Evolutionary conservation across 2,888 invertebrate genomes (phyloP).

Genomic region (Magallana nippona): DNA sequence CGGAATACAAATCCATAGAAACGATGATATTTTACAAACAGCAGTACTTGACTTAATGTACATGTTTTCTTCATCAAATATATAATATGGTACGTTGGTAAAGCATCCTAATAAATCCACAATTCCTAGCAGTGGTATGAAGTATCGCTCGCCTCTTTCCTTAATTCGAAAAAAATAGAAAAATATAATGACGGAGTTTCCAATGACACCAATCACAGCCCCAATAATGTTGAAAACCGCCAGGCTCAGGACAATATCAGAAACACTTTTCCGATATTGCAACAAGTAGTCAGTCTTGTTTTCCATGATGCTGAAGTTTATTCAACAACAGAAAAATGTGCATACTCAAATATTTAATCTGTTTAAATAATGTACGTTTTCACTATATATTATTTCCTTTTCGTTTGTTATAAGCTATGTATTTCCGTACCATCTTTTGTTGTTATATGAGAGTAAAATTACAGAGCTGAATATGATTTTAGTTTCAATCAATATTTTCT

Average conservation of each 20-base stretch:
- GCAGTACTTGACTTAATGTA: neutral
- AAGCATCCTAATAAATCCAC: conserved; percentile 10
- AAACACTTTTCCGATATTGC: neutral
- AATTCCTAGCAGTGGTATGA: neutral
- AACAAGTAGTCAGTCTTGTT: neutral
- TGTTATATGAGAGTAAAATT: too few relatives aligned
- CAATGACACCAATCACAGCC: neutral
- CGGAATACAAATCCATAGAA: neutral
- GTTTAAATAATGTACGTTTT: too few relatives aligned
- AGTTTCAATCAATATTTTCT: too few relatives aligned
- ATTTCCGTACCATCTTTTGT: too few relatives aligned
- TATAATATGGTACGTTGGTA: neutral
- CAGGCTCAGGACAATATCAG: neutral
- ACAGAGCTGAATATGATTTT: too few relatives aligned
- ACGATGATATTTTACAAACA: neutral
- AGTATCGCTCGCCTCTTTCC: conserved; percentile 11
- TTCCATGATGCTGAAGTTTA: neutral
- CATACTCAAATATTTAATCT: too few relatives aligned
- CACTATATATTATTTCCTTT: too few relatives aligned
- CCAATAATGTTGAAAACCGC: neutral
- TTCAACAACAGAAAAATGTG: too few relatives aligned
- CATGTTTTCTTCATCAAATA: neutral
- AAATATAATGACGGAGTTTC: neutral
- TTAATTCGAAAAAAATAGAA: conserved; percentile 33
- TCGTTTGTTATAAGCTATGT: too few relatives aligned